Conservation (phyloP, 2,113 vertebrate species). For the Pangasianodon gigas region DNA sequence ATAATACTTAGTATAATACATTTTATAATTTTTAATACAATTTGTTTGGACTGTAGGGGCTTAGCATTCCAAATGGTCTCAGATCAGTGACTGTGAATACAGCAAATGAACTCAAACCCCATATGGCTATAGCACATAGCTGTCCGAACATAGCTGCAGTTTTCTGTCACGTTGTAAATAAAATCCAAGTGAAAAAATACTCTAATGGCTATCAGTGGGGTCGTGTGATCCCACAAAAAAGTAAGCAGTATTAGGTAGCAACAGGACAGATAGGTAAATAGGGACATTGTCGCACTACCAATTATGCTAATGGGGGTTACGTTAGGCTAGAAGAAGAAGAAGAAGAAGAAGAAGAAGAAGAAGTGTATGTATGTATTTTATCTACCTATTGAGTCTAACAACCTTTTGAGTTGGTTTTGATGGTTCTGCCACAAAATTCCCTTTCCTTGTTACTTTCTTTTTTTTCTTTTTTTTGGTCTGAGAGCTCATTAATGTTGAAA, state of each 20-base stretch:
- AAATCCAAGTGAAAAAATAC: neutral
- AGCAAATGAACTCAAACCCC: neutral
- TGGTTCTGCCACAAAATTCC: too few species aligned
- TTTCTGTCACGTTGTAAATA: neutral
- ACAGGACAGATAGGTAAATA: neutral
- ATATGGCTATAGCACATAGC: neutral
- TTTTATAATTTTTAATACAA: neutral
- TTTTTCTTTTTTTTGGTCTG: neutral
- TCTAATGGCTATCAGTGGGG: neutral
- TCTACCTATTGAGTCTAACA: neutral
- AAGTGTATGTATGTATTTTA: neutral
- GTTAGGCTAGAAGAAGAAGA: too few species aligned
- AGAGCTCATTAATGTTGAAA: neutral
- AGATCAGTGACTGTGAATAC: neutral
- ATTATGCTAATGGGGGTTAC: too few species aligned
- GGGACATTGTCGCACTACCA: neutral
- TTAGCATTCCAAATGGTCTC: neutral
- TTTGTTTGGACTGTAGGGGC: neutral
- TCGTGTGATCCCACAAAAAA: neutral
- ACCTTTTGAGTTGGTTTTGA: neutral
- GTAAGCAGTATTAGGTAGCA: neutral
- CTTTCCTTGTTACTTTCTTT: too few species aligned
- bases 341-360: too few species aligned
- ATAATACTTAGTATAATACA: neutral
- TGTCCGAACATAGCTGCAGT: neutral